Evolutionary conservation across 2,888 invertebrate species (phyloP), one percentile per base, ranked within the genome.

Genomic region (Agonum fuliginosum): DNA sequence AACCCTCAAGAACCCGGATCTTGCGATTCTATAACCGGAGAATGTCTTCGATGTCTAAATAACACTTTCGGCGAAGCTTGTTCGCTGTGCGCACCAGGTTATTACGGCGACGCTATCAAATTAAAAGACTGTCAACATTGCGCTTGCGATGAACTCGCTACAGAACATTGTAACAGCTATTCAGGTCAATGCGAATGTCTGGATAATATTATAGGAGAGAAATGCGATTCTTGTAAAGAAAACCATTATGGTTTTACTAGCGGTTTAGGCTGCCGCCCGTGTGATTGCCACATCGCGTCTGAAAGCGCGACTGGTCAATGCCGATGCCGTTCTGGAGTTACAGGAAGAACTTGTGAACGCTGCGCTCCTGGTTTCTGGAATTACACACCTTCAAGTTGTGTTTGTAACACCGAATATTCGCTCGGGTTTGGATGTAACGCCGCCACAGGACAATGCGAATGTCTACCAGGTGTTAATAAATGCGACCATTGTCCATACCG

Each of bases 361-460:
- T 99, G 99, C 85, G 92, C 94, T n/a, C 92, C 93, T 0, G 97
- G 97, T 24, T 97, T 92, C 84, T 98, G 97, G 97, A 94, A 97
- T 84, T 97, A 97, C 83, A 91, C 93, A 0, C 87, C 89, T 1
- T 90, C 93, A 0, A 97, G 97, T 79, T 96, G 97, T 83, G 91
- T 91, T 78, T 99, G 99, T 85, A 97, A 96, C 85, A 93, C 93
- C 43, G 96, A 97, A 10, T 97, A 97, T 83, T 97, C 98, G 0
- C 90, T 94, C 73, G 97, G 97, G 1, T 93, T 95, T 65, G 95
- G 95, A 19, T 99, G 99, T 85, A 96, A 97, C 85, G 92, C 94
- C 0, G 84, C 88, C 27, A 96, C 94, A 0, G 99, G 99, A 0
- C 96, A 96, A 83, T 99, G 99, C 85, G 93, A 95, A 82, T 99